phyloP scores from a whole-genome alignment of 2,888 invertebrate genomes.

The Piscicola geometra region DNA sequence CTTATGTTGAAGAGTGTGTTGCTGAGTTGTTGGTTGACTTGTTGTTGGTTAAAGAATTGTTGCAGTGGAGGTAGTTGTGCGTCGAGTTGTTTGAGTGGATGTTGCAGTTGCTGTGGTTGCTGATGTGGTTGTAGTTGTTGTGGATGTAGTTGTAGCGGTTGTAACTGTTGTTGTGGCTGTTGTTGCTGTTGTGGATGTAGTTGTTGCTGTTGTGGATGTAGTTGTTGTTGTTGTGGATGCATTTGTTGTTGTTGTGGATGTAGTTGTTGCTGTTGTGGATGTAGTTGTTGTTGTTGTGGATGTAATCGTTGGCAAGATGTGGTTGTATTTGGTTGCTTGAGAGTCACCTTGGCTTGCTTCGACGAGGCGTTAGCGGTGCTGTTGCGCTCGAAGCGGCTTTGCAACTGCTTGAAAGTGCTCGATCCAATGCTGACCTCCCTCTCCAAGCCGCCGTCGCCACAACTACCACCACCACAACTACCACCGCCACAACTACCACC shows the following conservation, averaged over 20 bases:
- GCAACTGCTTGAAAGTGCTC: neutral
- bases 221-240: no score
- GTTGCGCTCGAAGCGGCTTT: conserved; percentile 2
- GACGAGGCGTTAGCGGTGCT: no score
- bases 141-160: no score
- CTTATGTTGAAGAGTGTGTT: neutral
- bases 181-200: no score
- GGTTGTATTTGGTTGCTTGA: neutral
- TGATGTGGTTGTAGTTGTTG: no score
- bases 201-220: no score
- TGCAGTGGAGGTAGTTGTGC: neutral
- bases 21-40: no score
- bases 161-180: no score
- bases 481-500: neutral
- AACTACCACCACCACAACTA: neutral
- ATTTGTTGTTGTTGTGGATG: no score
- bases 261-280: no score
- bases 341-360: no score
- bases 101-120: neutral
- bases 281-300: no score
- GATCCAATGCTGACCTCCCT: neutral
- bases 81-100: neutral
- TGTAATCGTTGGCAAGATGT: neutral
- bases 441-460: neutral
- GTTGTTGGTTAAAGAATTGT: neutral